Evolutionary conservation across 1,140 invertebrate genomes (phyloP).

Genomic region (Pachyrhynchus sulphureomaculatus): DNA sequence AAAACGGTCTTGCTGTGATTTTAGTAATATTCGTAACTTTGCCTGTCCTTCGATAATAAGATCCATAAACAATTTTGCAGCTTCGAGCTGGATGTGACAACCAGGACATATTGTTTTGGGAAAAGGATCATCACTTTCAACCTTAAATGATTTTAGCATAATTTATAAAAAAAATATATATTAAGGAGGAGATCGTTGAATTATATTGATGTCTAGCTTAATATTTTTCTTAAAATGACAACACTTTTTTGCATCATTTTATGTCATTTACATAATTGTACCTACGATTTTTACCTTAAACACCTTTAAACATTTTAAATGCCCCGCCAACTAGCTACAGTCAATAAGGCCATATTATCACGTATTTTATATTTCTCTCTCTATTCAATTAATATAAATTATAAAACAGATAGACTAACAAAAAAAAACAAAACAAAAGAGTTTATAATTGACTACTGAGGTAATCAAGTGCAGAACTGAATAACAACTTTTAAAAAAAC

Average conservation of each 20-base stretch:
- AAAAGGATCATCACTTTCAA: constrained; percentile 66
- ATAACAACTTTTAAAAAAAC: constrained; percentile 41
- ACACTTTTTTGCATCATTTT: no score
- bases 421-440: no score
- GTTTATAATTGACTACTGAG: constrained; percentile 10
- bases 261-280: no score
- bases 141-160: constrained; percentile 51
- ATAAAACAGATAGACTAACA: background rate
- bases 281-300: no score
- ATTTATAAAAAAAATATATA: background rate
- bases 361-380: background rate
- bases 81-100: constrained; percentile 71
- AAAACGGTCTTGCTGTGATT: constrained; percentile 50
- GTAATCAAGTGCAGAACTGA: constrained; percentile 64
- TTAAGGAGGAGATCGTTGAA: background rate
- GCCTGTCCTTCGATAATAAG: constrained; percentile 67
- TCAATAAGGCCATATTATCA: no score
- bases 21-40: constrained; percentile 57
- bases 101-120: constrained; percentile 72
- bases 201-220: background rate
- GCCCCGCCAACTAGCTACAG: no score
- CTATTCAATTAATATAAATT: background rate
- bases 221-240: no score
- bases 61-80: constrained; percentile 70
- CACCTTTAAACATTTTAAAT: no score